Conservation (phyloP, 2,797 vertebrate species). For the Gallinago nigripennis region DNA sequence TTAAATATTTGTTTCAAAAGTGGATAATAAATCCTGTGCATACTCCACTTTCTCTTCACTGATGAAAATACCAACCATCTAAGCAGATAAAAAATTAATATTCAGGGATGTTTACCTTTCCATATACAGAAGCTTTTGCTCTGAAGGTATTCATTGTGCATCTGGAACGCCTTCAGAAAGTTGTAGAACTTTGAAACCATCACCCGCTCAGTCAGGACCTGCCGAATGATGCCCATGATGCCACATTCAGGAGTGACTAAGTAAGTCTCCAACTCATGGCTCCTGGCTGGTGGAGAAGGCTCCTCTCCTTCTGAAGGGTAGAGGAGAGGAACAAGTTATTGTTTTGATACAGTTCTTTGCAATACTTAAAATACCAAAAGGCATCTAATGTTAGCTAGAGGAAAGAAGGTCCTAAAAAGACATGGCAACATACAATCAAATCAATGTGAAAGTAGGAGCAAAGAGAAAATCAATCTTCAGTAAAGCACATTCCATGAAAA, state of each 20-base stretch:
- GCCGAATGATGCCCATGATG: conserved; percentile 65
- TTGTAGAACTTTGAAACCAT: conserved; percentile 81
- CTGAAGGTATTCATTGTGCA: conserved; percentile 79
- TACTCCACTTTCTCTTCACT: background rate
- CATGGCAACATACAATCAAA: background rate
- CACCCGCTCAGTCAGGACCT: conserved; percentile 66
- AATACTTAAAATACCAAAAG: background rate
- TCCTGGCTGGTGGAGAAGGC: background rate
- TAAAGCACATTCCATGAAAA: background rate
- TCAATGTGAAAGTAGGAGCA: background rate
- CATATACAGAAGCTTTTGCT: conserved; percentile 74
- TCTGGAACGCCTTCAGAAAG: conserved; percentile 81
- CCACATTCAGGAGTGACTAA: conserved; percentile 68
- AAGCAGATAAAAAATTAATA: background rate
- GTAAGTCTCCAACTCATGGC: conserved; percentile 60
- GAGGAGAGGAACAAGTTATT: background rate
- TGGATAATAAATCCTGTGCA: background rate
- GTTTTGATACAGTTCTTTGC: background rate
- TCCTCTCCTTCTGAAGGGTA: conserved; percentile 53
- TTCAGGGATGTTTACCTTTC: conserved; percentile 75
- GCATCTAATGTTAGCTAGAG: background rate
- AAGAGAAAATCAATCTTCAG: background rate
- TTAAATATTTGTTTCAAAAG: background rate
- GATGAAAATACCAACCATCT: background rate
- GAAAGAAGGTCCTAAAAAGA: background rate